Percentiles rank a stretch among this genome's conserved stretches.
Conservation (phyloP, 1,140 invertebrate genomes). For the Heliconius hermathena region DNA sequence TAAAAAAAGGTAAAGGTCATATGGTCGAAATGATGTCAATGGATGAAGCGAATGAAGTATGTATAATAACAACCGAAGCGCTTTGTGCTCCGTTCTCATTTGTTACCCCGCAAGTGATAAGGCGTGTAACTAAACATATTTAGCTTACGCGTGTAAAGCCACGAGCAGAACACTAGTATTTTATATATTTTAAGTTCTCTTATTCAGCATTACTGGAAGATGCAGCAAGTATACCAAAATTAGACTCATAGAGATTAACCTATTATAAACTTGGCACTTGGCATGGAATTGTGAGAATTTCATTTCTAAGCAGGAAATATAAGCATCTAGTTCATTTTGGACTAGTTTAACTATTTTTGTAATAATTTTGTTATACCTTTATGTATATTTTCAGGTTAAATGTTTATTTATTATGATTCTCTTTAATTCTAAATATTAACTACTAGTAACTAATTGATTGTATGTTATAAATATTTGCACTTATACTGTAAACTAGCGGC, state of each 20-base stretch:
- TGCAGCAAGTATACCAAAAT: conserved; percentile 3
- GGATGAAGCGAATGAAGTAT: too few relatives aligned
- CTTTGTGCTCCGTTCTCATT: too few relatives aligned
- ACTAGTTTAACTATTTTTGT: not conserved
- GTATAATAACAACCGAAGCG: too few relatives aligned
- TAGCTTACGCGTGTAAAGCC: not conserved
- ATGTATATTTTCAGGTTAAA: not conserved
- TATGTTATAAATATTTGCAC: too few relatives aligned
- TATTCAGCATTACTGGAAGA: not conserved
- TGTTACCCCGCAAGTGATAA: too few relatives aligned
- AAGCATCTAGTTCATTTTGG: not conserved
- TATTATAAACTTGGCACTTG: conserved; percentile 13
- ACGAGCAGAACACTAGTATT: not conserved
- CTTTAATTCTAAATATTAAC: not conserved
- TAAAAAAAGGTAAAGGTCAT: too few relatives aligned
- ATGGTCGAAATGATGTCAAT: too few relatives aligned
- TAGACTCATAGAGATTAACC: conserved; percentile 12
- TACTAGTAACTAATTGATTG: too few relatives aligned
- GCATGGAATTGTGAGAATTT: not conserved
- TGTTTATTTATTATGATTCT: not conserved
- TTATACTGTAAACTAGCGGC: too few relatives aligned
- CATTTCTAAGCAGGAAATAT: not conserved
- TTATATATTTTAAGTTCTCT: not conserved
- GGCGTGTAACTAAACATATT: too few relatives aligned
- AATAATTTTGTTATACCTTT: not conserved